A percentile compares a stretch with the other conserved stretches of the same genome.
Evolutionary conservation across 1,140 invertebrate species (phyloP).

Genomic region (Chironomus tepperi): DNA sequence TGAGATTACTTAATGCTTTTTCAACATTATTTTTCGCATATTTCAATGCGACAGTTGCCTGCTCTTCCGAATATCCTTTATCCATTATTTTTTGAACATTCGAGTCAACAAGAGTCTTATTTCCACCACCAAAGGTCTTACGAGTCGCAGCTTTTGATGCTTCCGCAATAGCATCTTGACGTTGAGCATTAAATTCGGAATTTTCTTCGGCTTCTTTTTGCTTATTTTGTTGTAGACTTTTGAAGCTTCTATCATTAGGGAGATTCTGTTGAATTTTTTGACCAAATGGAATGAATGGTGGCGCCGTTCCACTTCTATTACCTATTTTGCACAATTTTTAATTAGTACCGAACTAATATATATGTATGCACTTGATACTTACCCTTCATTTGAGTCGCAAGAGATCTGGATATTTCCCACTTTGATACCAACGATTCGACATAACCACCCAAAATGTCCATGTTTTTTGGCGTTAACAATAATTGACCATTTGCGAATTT

Average conservation of each 20-base stretch:
- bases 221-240: slow-evolving; percentile 51
- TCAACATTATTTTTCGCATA: slow-evolving; percentile 64
- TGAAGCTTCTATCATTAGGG: slow-evolving; percentile 54
- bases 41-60: slow-evolving; percentile 63
- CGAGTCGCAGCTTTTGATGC: slow-evolving; percentile 67
- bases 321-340: slow-evolving; percentile 7
- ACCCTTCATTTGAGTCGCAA: slow-evolving; percentile 62
- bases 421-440: slow-evolving; percentile 77
- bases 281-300: slow-evolving; percentile 86
- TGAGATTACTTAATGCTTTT: slow-evolving; percentile 57
- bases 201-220: slow-evolving; percentile 53
- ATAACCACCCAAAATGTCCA: slow-evolving; percentile 66
- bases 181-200: slow-evolving; percentile 74
- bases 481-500: slow-evolving; percentile 59
- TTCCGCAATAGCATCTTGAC: slow-evolving; percentile 79
- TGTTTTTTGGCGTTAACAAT: slow-evolving; percentile 54
- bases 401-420: slow-evolving; percentile 76
- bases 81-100: slow-evolving; percentile 74
- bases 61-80: slow-evolving; percentile 66
- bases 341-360: not conserved
- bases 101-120: slow-evolving; percentile 60
- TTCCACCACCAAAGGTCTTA: slow-evolving; percentile 65
- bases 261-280: slow-evolving; percentile 48
- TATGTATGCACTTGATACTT: slow-evolving; percentile 25
- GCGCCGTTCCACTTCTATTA: slow-evolving; percentile 50